Conservation (phyloP, 2,113 vertebrate genomes). For the Chionodraco myersi region DNA sequence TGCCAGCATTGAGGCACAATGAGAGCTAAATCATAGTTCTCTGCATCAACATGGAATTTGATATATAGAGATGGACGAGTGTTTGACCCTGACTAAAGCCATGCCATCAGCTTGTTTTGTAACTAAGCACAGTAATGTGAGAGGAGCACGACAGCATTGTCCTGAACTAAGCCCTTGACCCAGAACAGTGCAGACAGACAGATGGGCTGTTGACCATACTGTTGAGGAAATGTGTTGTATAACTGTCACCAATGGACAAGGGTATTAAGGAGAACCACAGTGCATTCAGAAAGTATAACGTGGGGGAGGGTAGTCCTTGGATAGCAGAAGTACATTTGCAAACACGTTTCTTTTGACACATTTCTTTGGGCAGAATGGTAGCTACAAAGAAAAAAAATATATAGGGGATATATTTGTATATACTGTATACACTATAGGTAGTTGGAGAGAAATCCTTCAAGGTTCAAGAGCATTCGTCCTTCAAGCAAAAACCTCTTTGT, state of each 20-base stretch:
- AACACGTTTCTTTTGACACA: constrained; percentile 1
- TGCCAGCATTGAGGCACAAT: constrained; percentile 13
- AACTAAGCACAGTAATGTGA: constrained; percentile 78
- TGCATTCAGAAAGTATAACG: background rate
- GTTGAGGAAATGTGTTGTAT: constrained; percentile 39
- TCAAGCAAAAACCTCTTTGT: background rate
- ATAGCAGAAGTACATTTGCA: background rate
- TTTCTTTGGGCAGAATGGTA: background rate
- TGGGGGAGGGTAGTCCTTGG: background rate
- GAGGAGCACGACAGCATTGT: constrained; percentile 73
- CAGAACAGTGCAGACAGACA: constrained; percentile 52
- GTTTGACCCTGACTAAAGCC: constrained; percentile 71
- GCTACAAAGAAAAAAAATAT: background rate
- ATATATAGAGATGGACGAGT: constrained; percentile 60
- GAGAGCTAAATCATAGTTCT: constrained; percentile 61
- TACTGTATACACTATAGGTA: too few species aligned
- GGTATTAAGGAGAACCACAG: constrained; percentile 17
- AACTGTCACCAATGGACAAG: constrained; percentile 33
- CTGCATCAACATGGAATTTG: constrained; percentile 71
- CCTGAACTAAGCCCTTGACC: constrained; percentile 74
- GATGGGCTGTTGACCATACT: constrained; percentile 42
- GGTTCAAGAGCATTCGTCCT: background rate
- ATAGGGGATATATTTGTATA: too few species aligned
- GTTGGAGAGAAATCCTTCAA: background rate
- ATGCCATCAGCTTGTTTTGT: constrained; percentile 80